Evolutionary conservation across 2,113 vertebrate genomes (phyloP).

Genomic region (Noturus placidus): DNA sequence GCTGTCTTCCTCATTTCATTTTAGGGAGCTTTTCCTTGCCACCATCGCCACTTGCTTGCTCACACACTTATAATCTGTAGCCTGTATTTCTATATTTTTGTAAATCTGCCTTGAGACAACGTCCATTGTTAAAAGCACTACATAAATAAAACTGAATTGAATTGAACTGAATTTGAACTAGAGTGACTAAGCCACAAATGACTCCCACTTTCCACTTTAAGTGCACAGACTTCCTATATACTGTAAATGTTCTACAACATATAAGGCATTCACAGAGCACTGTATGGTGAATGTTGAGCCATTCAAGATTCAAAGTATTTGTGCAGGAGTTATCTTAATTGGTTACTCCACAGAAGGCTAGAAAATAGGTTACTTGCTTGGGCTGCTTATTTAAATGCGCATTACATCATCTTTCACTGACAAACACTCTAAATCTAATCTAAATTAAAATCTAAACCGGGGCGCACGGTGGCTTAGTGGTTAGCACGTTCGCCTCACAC

Average conservation of each 20-base stretch:
- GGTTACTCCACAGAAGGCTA: background rate
- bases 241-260: background rate
- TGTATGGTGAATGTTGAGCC: background rate
- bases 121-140: too few relatives aligned
- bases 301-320: background rate
- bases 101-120: too few relatives aligned
- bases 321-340: background rate
- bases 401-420: background rate
- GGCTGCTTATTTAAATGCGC: background rate
- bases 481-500: too few relatives aligned
- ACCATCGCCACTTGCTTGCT: too few relatives aligned
- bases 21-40: too few relatives aligned
- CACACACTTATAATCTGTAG: too few relatives aligned
- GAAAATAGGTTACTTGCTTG: background rate
- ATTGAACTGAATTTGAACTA: too few relatives aligned
- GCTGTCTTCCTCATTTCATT: too few relatives aligned
- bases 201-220: background rate
- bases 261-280: background rate
- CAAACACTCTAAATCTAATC: background rate
- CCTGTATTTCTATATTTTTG: too few relatives aligned
- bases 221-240: background rate
- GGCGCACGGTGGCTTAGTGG: too few relatives aligned
- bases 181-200: background rate
- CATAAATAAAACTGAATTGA: too few relatives aligned
- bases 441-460: too few relatives aligned